These are phyloP conservation scores for Artemisiospiza belli DNA, from an alignment of 2,113 vertebrate species.

Conservation along the genomic window DNA sequence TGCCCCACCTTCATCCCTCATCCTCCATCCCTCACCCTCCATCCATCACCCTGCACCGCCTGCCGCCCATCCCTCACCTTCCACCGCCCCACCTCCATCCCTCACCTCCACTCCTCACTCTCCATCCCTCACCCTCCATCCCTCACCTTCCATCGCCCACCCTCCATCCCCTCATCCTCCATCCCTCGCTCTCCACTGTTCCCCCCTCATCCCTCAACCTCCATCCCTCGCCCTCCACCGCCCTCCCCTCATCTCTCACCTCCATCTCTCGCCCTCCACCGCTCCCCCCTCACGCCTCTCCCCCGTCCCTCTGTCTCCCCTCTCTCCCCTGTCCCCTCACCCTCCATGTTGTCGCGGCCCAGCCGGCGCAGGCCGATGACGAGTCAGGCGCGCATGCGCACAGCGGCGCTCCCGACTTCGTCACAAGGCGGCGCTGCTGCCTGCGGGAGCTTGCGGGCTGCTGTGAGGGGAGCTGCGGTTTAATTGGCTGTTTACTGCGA, in stretches of 20 bases:
- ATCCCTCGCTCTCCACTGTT: no score
- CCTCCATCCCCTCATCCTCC: neutral
- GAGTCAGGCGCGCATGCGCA: fast-evolving
- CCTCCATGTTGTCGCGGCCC: neutral
- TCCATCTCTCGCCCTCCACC: neutral
- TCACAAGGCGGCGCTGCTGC: neutral
- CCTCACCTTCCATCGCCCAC: no score
- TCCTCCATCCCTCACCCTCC: no score
- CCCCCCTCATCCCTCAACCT: neutral
- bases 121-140: no score
- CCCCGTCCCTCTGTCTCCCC: neutral
- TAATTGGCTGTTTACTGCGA: fast-evolving
- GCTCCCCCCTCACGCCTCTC: neutral
- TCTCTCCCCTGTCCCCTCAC: neutral
- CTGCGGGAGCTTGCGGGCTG: fast-evolving
- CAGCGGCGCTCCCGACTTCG: fast-evolving
- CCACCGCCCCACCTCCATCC: no score
- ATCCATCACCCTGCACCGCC: no score
- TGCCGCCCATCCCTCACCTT: no score
- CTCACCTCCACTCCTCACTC: no score
- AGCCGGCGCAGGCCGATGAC: neutral
- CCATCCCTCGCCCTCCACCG: neutral
- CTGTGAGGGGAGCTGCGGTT: fast-evolving
- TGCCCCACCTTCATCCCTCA: no score
- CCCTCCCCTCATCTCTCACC: fast-evolving